These are phyloP conservation scores for Dasyornis broadbenti DNA, from an alignment of 2,113 vertebrate species.

Conservation along the genomic window DNA sequence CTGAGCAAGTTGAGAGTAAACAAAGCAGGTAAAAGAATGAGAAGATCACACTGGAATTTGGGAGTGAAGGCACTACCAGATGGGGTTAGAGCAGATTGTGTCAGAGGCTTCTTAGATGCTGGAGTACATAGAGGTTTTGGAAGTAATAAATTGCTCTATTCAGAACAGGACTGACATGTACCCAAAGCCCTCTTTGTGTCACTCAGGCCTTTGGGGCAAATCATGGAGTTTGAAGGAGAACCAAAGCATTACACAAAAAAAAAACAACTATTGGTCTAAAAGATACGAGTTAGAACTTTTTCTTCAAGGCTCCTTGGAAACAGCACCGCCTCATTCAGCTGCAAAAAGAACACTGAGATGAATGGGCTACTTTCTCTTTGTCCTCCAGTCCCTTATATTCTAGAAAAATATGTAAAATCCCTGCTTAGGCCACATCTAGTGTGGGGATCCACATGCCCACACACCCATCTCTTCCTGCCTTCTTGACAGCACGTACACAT, in stretches of 20 bases:
- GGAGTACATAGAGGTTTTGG: neutral
- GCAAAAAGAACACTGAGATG: neutral
- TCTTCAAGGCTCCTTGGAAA: neutral
- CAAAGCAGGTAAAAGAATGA: neutral
- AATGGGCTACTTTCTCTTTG: neutral
- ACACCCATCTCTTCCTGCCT: neutral
- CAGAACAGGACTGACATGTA: neutral
- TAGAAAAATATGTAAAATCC: neutral
- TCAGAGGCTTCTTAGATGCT: neutral
- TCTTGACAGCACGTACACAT: neutral
- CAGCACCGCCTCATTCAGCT: neutral
- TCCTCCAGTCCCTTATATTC: neutral
- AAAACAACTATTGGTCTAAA: neutral
- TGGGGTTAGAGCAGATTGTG: neutral
- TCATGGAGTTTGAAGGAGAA: neutral
- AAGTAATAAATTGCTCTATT: neutral
- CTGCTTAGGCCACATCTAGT: neutral
- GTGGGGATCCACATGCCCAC: neutral
- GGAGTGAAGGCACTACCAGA: neutral
- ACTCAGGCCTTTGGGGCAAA: neutral
- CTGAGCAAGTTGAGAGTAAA: neutral
- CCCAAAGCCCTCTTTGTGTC: neutral
- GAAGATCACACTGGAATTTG: neutral
- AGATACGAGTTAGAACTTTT: neutral
- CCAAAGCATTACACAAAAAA: neutral